Evolutionary conservation across 2,888 invertebrate genomes (phyloP), one percentile per base, ranked within the genome.

Genomic region (Noctua fimbriata): DNA sequence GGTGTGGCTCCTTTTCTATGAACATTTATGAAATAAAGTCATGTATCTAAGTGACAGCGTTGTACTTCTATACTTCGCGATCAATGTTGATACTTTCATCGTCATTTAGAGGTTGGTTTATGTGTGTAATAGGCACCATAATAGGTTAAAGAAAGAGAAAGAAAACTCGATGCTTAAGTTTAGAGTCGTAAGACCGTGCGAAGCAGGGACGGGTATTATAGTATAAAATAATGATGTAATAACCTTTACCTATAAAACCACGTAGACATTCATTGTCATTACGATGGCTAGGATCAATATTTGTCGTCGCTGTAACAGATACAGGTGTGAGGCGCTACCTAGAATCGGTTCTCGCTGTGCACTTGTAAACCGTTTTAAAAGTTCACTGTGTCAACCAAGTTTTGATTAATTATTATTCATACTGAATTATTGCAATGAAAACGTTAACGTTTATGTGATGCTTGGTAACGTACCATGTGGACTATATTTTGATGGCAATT

Each of bases 271-370:
- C 9, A n/a, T 32, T n/a, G 49, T 47, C 32, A 41, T 2, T n/a
- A 1, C 28, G 18, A 18, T 32, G 28, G 16, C 14, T 55, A 32
- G 47, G 63, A 79, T 79, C 80, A 73, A 66, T 79, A 79, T 28
- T 58, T 28, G 3, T 21, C 36, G 41, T 66, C 28, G 16, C 3
- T 75, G 21, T 32, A 28, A 66, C 44, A 32, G 24, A 14, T 1
- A 41, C n/a, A n/a, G 18, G n/a, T 41, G 32, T 36, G 41, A 60
- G 28, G 49, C n/a, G 41, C 18, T 41, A 66, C 36, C 9, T 2
- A 49, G 18, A 1, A 47, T 47, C 16, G 3, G 47, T 28, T 4
- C 9, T 18, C 1, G n/a, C n/a, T 58, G n/a, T n/a, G n/a, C n/a
- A 58, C n/a, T n/a, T 58, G 14, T 16, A 32, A 21, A 21, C 21